Evolutionary conservation across 2,797 vertebrate genomes (phyloP).

Genomic region (Tenualosa thibaudeaui): DNA sequence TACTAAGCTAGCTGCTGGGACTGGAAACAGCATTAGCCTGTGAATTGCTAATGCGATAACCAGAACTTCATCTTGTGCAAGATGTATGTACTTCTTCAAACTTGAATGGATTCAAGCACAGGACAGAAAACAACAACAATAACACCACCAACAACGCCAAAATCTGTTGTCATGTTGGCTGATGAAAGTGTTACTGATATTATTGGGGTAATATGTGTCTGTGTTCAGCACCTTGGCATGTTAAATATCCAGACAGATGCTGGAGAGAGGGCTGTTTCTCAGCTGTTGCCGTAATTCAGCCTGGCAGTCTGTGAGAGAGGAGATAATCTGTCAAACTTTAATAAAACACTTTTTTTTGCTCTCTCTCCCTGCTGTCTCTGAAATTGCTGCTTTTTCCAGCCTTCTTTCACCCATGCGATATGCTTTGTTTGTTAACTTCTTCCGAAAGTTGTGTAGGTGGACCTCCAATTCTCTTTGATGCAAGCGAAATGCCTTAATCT

Average conservation of each 20-base stretch:
- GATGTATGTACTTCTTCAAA: neutral
- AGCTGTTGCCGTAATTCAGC: constrained; percentile 24
- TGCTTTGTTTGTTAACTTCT: constrained; percentile 39
- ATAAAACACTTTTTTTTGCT: neutral
- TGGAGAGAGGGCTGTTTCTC: constrained; percentile 21
- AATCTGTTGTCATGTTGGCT: neutral
- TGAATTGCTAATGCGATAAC: neutral
- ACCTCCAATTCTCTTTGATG: constrained; percentile 56
- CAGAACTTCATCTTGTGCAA: neutral
- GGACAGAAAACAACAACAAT: no score
- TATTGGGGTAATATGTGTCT: constrained; percentile 17
- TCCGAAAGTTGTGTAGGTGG: constrained; percentile 49
- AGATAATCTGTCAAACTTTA: constrained; percentile 21
- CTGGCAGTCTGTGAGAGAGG: constrained; percentile 14
- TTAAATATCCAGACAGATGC: constrained; percentile 14
- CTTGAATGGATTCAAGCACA: no score
- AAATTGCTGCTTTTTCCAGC: constrained; percentile 47
- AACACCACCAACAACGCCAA: no score
- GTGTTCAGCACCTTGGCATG: neutral
- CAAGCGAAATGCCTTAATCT: constrained; percentile 22
- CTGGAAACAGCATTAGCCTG: neutral
- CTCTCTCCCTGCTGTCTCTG: constrained; percentile 6
- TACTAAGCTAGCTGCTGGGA: neutral
- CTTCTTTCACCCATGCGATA: constrained; percentile 33
- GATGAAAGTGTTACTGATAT: constrained; percentile 1